Evolutionary conservation across 2,888 invertebrate genomes (phyloP), one percentile per base, ranked within the genome.

Genomic region (Protophormia terraenovae): DNA sequence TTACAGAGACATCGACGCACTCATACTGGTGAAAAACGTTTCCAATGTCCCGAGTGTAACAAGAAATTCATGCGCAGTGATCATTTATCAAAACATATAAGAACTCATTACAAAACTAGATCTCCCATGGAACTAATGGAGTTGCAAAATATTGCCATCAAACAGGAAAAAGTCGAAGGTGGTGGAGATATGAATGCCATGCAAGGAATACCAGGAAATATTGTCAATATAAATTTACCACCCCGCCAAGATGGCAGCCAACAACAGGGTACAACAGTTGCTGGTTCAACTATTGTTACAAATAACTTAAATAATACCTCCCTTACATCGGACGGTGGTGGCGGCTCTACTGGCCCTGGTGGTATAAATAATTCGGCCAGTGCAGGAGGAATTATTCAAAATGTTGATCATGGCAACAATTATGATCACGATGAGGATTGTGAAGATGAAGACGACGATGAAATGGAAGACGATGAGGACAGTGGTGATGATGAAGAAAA

Each of bases 11-110:
- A 98, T 92, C 94, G 97, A 87, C 94, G 98, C 81, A 98, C 98
- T 4, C 98, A 98, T 92, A 98, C 98, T 0, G 97, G 97, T 1
- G 98, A 98, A 91, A 98, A 98, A 91, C 93, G 97, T 71, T 98
- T 98, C 92, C 97, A 97, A 91, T 98, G 98, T 90, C 95, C 95
- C 3, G 97, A 96, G 89, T 98, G 97, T 91, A 95, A 95, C 87
- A 98, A 98, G 91, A 96, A 97, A 89, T 98, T 98, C 91, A 98
- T 98, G 98, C 94, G 98, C 66, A 97, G 96, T 73, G 97, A 98
- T 92, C 98, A 98, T 89, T 94, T 98, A 35, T 97, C 97, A 12
- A 98, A 98, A 90, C 98, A 98, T 93, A 96, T 97, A 86, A 96
- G 97, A 89, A 98, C 97, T 72, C 98, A 98, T 92, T 96, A 94